A percentile compares a stretch with the other conserved stretches of the same genome.
phyloP scores from a whole-genome alignment of 2,113 vertebrate species.

The Alethe castanea region DNA sequence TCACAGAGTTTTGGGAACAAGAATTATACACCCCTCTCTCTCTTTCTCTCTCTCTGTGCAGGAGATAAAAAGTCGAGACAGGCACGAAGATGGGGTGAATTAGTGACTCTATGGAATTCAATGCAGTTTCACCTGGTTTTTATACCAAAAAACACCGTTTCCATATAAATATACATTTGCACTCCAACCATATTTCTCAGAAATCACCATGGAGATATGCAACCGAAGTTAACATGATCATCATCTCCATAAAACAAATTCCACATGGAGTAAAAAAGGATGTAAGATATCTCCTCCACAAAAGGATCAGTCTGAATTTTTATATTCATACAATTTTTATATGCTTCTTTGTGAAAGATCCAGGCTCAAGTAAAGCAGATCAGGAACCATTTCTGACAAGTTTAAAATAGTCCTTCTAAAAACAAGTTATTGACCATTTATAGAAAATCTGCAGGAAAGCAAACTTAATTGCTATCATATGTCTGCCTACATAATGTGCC shows the following conservation, averaged over 20 bases:
- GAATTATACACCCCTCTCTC: not conserved
- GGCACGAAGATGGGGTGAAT: not conserved
- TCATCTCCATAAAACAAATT: constrained; percentile 16
- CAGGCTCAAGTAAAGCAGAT: not conserved
- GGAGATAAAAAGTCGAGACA: not conserved
- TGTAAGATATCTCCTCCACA: not conserved
- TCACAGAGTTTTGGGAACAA: not conserved
- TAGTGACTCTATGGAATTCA: not conserved
- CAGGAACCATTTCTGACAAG: not conserved
- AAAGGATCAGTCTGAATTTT: constrained; percentile 1
- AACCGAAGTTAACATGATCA: constrained; percentile 6
- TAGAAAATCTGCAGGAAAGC: not conserved
- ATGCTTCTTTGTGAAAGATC: not conserved
- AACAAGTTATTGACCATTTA: not conserved
- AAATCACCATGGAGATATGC: constrained; percentile 28
- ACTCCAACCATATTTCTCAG: constrained; percentile 9
- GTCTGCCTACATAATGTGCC: not conserved
- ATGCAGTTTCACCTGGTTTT: not conserved
- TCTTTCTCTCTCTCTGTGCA: not conserved
- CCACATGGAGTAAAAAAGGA: not conserved
- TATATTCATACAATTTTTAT: not conserved
- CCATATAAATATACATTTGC: constrained; percentile 14
- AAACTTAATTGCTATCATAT: not conserved
- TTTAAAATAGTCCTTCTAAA: not conserved
- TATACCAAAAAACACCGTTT: not conserved